These are phyloP conservation scores for Phaethon lepturus DNA, from an alignment of 2,113 vertebrate genomes.

Conservation along the genomic window DNA sequence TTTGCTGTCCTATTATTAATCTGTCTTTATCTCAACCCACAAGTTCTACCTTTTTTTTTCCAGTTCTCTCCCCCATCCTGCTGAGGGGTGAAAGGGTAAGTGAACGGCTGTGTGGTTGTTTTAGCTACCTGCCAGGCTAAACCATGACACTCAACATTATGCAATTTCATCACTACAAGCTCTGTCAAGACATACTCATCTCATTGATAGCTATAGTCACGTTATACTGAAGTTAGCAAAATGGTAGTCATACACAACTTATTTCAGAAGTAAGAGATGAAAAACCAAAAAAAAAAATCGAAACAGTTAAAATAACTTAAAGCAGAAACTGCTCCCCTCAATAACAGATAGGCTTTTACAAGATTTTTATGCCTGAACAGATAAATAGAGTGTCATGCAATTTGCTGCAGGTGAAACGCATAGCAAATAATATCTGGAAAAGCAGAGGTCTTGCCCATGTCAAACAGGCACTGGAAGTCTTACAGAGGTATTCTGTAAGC, in stretches of 20 bases:
- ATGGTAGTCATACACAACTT: neutral
- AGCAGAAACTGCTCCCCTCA: neutral
- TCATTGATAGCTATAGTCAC: neutral
- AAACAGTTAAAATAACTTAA: neutral
- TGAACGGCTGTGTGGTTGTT: too few relatives aligned
- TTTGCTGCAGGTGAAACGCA: neutral
- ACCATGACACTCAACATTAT: too few relatives aligned
- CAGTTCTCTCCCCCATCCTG: too few relatives aligned
- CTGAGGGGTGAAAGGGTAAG: too few relatives aligned
- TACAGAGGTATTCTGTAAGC: neutral
- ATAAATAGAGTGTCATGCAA: neutral
- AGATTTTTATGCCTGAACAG: neutral
- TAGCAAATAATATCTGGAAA: neutral
- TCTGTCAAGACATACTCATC: neutral
- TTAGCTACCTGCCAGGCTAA: too few relatives aligned
- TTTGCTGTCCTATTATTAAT: too few relatives aligned
- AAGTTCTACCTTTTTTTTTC: too few relatives aligned
- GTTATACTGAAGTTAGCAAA: neutral
- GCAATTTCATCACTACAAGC: neutral
- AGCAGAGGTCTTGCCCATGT: neutral
- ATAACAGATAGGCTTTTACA: neutral
- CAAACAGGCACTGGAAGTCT: neutral
- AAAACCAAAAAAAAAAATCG: neutral
- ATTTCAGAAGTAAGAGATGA: neutral
- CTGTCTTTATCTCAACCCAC: too few relatives aligned